Evolutionary conservation across 2,888 invertebrate genomes (phyloP), one percentile per base, ranked within the genome.

Genomic region (Pseudococcus jackbeardsleyi): DNA sequence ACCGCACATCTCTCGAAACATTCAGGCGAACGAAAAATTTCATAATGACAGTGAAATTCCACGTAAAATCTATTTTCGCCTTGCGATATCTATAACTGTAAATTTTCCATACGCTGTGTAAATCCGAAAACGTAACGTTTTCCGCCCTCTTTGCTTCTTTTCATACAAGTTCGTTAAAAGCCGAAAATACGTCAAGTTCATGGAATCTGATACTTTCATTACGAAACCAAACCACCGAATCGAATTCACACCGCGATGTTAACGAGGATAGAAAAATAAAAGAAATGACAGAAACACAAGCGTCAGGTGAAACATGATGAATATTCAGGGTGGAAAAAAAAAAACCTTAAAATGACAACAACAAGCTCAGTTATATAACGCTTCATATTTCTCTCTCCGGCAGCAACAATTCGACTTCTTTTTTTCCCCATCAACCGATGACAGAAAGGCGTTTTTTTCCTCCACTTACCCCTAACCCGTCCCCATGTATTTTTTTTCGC

Each of bases 271-370:
- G 72, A 33, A 33, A 17, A 82, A 82, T 82, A 22, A 82, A 82
- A 82, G 46, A 82, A 82, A 82, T 82, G 46, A 19, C 79, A 82
- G 79, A 42, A 82, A 46, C 79, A 82, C 9, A 82, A 82, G 39
- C 46, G 79, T 82, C 79, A 82, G 79, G 79, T 82, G 79, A 82
- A 82, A 82, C 46, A 82, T 82, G 22, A 82, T 82, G 77, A 82
- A 82, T 82, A 82, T 19, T 82, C 79, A 46, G 46, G 33, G 33
- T 33, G 26, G 3, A 33, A n/a, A 39, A n/a, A 39, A 17, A 33
- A 42, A 82, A 46, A 42, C 5, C 12, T 12, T 19, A n/a, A 82
- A 82, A 42, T 82, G 79, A 82, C 79, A 19, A 82, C 79, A 39
- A 72, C 72, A 46, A 82, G 46, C 79, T 72, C 68, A 12, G 11